These are phyloP conservation scores for Saccostrea echinata DNA, from an alignment of 1,140 invertebrate species.

Conservation along the genomic window DNA sequence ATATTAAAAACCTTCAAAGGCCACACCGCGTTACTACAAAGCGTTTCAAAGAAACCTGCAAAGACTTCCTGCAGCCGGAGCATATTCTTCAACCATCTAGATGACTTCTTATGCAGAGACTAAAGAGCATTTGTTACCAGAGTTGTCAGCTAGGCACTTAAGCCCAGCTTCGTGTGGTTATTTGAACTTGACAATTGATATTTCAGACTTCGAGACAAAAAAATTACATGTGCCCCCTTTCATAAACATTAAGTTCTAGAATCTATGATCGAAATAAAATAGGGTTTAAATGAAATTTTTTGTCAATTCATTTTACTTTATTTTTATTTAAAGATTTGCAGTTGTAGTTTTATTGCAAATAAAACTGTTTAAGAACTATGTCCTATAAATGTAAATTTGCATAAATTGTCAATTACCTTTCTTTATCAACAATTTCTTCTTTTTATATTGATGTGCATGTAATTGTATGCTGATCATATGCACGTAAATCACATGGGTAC, in stretches of 20 bases:
- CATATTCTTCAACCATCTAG: not conserved
- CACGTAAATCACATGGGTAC: not conserved
- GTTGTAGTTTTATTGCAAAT: no score
- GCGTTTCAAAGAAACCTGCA: conserved; percentile 17
- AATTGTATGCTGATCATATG: not conserved
- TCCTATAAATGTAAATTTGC: not conserved
- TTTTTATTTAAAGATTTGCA: no score
- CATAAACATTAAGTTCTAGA: no score
- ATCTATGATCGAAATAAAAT: no score
- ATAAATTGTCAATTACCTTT: conserved; percentile 27
- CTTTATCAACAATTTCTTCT: not conserved
- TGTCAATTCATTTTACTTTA: no score
- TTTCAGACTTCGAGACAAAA: not conserved
- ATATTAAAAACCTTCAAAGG: conserved; percentile 23
- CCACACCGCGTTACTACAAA: conserved; percentile 26
- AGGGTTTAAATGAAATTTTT: no score
- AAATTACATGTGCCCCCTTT: no score
- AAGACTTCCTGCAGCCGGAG: conserved; percentile 6
- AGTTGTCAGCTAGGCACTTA: conserved; percentile 6
- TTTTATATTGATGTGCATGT: not conserved
- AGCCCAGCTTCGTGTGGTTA: conserved; percentile 20
- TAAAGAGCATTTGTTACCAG: conserved; percentile 21
- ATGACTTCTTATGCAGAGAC: conserved; percentile 14
- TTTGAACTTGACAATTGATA: conserved; percentile 18
- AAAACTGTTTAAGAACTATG: no score